Evolutionary conservation across 2,113 vertebrate species (phyloP).

Genomic region (Mirounga angustirostris): DNA sequence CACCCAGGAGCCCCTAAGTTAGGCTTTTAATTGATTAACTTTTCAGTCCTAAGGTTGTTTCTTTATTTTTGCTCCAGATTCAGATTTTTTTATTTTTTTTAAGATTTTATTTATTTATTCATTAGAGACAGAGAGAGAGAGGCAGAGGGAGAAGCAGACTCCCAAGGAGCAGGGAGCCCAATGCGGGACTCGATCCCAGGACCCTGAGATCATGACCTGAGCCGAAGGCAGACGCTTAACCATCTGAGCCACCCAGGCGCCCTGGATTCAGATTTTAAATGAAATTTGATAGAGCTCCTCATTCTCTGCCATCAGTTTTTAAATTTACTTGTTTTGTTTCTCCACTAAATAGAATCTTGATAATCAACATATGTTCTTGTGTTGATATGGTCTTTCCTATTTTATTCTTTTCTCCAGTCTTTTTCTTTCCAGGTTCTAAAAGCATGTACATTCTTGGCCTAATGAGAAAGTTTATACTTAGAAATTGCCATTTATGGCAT

Average conservation of each 20-base stretch:
- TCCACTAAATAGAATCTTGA: background rate
- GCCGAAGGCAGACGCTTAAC: too few relatives aligned
- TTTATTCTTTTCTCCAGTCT: background rate
- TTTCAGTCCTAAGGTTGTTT: background rate
- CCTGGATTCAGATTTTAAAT: background rate
- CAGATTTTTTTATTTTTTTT: background rate
- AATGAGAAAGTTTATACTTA: conserved; percentile 11
- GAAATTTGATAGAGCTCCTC: background rate
- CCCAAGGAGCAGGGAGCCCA: too few relatives aligned
- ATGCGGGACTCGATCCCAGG: too few relatives aligned
- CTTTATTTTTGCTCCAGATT: background rate
- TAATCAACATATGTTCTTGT: background rate
- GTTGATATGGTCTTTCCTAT: background rate
- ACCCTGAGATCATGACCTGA: too few relatives aligned
- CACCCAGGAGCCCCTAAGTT: background rate
- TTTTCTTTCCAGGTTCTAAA: background rate
- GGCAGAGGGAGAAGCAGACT: too few relatives aligned
- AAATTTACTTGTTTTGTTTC: conserved; percentile 40
- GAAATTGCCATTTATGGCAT: conserved; percentile 2
- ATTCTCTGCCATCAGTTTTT: background rate
- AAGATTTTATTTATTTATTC: too few relatives aligned
- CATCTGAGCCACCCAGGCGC: too few relatives aligned
- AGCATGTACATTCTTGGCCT: background rate
- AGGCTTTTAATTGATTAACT: background rate
- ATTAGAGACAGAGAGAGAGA: too few relatives aligned